phyloP scores from a whole-genome alignment of 1,140 invertebrate genomes.

The Tetramorium parvispinum region DNA sequence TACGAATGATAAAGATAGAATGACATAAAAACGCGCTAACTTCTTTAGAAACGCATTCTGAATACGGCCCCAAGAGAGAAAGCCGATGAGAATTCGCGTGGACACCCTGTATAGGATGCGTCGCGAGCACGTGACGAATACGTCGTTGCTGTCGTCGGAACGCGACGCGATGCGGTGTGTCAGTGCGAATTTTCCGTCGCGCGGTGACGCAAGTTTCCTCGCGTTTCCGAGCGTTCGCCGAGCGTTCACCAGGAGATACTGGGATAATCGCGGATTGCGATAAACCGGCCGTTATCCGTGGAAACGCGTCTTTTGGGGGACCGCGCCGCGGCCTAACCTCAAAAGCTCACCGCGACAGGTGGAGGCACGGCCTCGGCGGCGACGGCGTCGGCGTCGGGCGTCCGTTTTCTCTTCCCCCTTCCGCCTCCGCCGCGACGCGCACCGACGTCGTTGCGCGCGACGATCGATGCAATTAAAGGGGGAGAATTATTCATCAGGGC shows the following conservation, averaged over 20 bases:
- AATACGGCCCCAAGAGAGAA: not conserved
- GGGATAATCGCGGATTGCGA: not conserved
- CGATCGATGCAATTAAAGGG: slow-evolving; percentile 56
- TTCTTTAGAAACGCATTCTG: no score
- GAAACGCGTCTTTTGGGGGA: not conserved
- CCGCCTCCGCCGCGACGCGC: not conserved
- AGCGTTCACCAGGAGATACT: not conserved
- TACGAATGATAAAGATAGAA: no score
- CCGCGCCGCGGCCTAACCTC: slow-evolving; percentile 15
- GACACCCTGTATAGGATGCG: not conserved
- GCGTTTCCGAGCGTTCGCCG: not conserved
- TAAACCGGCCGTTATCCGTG: not conserved
- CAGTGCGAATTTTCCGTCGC: not conserved
- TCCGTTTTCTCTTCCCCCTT: not conserved
- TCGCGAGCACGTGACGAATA: slow-evolving; percentile 12
- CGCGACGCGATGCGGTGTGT: not conserved
- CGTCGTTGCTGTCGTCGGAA: not conserved
- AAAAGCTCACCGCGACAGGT: not conserved
- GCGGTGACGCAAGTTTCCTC: not conserved
- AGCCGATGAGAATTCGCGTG: not conserved
- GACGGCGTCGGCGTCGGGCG: not conserved
- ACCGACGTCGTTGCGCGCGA: not conserved
- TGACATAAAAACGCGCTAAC: no score
- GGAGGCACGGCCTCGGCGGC: not conserved
- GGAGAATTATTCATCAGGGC: slow-evolving; percentile 47